Evolutionary conservation across 2,888 invertebrate genomes (phyloP), one percentile per base, ranked within the genome.

Genomic region (Habroteleia sp.): DNA sequence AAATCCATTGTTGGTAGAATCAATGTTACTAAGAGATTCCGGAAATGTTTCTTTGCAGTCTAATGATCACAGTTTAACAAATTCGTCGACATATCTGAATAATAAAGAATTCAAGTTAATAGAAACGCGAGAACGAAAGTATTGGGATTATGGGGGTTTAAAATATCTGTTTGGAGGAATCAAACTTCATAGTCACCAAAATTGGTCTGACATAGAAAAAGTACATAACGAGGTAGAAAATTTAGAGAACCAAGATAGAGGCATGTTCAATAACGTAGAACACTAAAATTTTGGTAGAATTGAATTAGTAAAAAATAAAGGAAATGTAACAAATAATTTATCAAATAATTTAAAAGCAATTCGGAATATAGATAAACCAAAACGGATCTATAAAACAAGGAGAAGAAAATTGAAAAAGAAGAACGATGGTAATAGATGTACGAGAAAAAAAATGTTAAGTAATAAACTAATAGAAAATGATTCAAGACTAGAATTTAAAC

Each of bases 131-230:
- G 76, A 72, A 0, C 35, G 33, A 11, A 76, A 62, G 13, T 76
- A 69, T 8, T 76, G 63, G 73, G 10, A 74, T 10, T 4, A 58
- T 6, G 60, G 56, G 3, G n/a, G 25, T 0, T 13, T 2, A 5
- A 60, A 42, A 2, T 44, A 63, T 33, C 63, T 56, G 1, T 76
- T 76, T 10, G 76, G 76, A 0, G 76, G 76, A 2, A 76, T 76
- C 5, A 56, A 52, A 33, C 31, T 0, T 20, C 50, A 35, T 1
- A 33, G 13, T 14, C 17, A 4, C 3, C n/a, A 25, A 1, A 29
- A 8, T 5, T 62, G 44, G 33, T 44, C 52, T 4, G 31, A 52
- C 10, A 27, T 50, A 3, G 39, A 62, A 13, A 50, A 63, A 8
- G 35, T 20, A 1, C 35, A n/a, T n/a, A n/a, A n/a, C n/a, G n/a